phyloP scores from a whole-genome alignment of 2,888 invertebrate genomes.

The Lycaena phlaeas region DNA sequence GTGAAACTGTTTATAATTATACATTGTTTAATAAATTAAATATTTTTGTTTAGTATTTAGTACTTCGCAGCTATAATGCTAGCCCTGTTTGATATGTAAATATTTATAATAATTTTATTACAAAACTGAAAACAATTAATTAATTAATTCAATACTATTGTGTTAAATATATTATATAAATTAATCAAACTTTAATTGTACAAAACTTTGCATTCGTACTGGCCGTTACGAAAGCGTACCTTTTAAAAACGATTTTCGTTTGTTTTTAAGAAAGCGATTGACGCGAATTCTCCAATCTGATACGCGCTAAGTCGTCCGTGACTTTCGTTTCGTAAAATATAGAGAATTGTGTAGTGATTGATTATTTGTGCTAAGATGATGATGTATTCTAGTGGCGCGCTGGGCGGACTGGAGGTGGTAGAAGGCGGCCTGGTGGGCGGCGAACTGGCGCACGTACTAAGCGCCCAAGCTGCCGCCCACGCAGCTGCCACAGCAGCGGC shows the following conservation, averaged over 20 bases:
- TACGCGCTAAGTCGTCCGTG: slow-evolving; percentile 20
- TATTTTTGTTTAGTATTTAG: no score
- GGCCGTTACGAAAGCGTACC: slow-evolving; percentile 27
- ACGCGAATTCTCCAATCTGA: slow-evolving; percentile 18
- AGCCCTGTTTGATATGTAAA: not conserved
- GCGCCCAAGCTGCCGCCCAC: slow-evolving; percentile 65
- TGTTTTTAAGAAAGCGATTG: slow-evolving; percentile 23
- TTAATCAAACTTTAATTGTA: not conserved
- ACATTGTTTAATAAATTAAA: no score
- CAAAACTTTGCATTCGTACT: no score
- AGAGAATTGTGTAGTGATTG: slow-evolving; percentile 17
- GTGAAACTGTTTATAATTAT: no score
- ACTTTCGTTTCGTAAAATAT: slow-evolving; percentile 22
- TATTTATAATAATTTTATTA: no score
- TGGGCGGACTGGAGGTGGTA: slow-evolving; percentile 64
- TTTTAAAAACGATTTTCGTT: slow-evolving; percentile 17
- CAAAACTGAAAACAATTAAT: no score
- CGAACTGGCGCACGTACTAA: slow-evolving; percentile 57
- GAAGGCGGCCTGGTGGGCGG: slow-evolving; percentile 56
- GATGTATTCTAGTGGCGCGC: slow-evolving; percentile 72
- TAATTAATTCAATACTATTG: no score
- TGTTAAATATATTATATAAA: slow-evolving; percentile 5
- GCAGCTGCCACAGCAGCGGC: slow-evolving; percentile 59
- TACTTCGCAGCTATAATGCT: no score
- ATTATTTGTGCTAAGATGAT: slow-evolving; percentile 52